phyloP scores from a whole-genome alignment of 2,797 vertebrate genomes.

The Remorina albescens region DNA sequence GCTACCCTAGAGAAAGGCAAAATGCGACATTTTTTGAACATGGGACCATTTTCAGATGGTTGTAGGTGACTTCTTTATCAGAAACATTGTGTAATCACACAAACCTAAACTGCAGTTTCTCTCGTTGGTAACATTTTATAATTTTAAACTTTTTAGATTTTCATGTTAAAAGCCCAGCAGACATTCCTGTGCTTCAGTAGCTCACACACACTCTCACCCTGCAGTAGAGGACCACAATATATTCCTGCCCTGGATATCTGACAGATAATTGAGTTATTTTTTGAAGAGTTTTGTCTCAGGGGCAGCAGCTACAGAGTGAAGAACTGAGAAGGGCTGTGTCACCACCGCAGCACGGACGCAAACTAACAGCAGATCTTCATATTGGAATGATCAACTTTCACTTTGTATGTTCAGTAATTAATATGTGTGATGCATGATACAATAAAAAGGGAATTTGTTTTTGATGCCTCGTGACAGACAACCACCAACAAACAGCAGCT shows the following conservation, averaged over 20 bases:
- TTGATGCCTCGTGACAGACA: conserved; percentile 5
- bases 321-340: background rate
- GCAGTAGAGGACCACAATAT: conserved; percentile 43
- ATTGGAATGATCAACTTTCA: background rate
- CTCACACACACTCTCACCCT: conserved; percentile 22
- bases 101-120: background rate
- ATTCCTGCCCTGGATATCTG: conserved; percentile 49
- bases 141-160: background rate
- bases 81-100: too few species aligned
- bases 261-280: conserved; percentile 35
- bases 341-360: background rate
- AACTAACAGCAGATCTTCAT: background rate
- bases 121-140: conserved; percentile 1
- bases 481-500: conserved; percentile 4
- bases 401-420: background rate
- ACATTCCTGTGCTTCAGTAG: conserved; percentile 12
- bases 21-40: background rate
- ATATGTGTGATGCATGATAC: background rate
- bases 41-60: background rate
- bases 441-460: conserved; percentile 6
- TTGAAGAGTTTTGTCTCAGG: conserved; percentile 24
- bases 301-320: conserved; percentile 16
- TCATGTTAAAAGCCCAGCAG: background rate
- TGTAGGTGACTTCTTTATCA: background rate
- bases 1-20: too few species aligned